Evolutionary conservation across 2,888 invertebrate genomes (phyloP).

Genomic region (Lepidochitona cinerea): DNA sequence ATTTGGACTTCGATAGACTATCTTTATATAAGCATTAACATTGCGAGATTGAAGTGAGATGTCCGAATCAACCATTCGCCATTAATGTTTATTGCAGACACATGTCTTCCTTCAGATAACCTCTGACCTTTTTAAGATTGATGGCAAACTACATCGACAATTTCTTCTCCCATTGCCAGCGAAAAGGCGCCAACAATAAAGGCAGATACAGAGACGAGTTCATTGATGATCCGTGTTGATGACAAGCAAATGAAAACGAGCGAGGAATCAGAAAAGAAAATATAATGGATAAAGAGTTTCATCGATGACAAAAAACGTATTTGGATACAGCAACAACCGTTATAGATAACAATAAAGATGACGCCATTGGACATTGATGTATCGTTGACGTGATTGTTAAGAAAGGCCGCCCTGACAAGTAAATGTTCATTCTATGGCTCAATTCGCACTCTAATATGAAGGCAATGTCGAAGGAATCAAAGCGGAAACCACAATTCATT

Average conservation of each 20-base stretch:
- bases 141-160: too few species aligned
- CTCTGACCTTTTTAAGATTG: neutral
- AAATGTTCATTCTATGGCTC: neutral
- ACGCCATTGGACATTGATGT: neutral
- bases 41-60: neutral
- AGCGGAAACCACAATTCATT: neutral
- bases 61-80: neutral
- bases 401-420: neutral
- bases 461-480: neutral
- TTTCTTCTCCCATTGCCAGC: too few species aligned
- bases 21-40: neutral
- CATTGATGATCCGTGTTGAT: too few species aligned
- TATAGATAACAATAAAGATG: too few species aligned
- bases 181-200: too few species aligned
- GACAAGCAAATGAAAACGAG: too few species aligned
- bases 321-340: too few species aligned
- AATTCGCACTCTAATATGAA: neutral
- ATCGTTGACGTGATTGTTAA: neutral
- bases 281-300: too few species aligned
- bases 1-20: neutral
- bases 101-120: neutral
- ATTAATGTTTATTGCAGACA: neutral
- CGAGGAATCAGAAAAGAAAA: too few species aligned
- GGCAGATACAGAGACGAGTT: too few species aligned
- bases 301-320: too few species aligned